Evolutionary conservation across 2,888 invertebrate genomes (phyloP).

Genomic region (Hypolimnas misippus): DNA sequence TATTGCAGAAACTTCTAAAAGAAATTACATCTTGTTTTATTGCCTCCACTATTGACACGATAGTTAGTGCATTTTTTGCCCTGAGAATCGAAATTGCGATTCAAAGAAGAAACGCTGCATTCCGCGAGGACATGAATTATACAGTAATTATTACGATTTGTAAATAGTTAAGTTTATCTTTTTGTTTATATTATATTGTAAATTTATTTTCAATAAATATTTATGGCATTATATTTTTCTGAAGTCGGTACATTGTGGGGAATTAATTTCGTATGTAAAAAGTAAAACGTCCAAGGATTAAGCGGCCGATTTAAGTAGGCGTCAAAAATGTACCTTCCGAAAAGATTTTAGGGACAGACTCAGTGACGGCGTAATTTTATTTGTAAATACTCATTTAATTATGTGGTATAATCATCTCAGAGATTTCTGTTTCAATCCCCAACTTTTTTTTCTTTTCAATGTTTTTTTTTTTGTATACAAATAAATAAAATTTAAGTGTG

Average conservation of each 20-base stretch:
- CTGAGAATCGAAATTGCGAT: no score
- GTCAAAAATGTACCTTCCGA: conserved; percentile 50
- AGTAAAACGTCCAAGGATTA: conserved; percentile 47
- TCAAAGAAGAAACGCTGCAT: no score
- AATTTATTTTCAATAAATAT: not conserved
- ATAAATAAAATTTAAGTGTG: no score
- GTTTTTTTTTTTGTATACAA: not conserved
- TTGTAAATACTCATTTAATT: conserved; percentile 13
- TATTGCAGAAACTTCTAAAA: no score
- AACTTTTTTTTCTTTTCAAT: not conserved
- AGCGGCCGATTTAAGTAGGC: conserved; percentile 54
- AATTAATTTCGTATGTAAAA: conserved; percentile 51
- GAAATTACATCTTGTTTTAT: no score
- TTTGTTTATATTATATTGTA: no score
- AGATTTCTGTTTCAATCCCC: not conserved
- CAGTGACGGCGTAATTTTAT: conserved; percentile 13
- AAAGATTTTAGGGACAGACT: conserved; percentile 35
- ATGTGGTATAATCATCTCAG: conserved; percentile 1
- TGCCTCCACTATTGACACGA: no score
- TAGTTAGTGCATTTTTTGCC: no score
- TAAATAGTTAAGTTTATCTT: no score
- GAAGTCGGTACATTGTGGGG: conserved; percentile 36
- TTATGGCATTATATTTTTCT: conserved; percentile 24
- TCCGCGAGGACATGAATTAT: no score
- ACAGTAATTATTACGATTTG: no score